These are phyloP conservation scores for Leptopilina myrica DNA, from an alignment of 2,888 invertebrate species.

Conservation along the genomic window DNA sequence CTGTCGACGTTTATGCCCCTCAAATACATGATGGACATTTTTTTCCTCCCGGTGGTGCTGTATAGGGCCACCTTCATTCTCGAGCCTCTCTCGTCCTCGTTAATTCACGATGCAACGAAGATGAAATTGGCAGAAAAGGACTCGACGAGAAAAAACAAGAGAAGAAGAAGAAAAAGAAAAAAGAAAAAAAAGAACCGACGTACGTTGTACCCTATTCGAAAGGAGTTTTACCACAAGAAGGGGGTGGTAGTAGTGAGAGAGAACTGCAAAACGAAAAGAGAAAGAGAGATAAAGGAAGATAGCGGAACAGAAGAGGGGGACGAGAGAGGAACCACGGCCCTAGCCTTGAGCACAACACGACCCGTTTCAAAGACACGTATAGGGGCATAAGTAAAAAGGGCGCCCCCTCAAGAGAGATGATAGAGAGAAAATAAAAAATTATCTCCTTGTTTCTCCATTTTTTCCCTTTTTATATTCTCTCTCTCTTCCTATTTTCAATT, in stretches of 20 bases:
- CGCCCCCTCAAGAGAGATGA: conserved; percentile 45
- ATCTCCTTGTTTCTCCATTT: no score
- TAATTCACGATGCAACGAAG: conserved; percentile 39
- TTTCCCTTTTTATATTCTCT: no score
- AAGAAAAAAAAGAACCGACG: conserved; percentile 5
- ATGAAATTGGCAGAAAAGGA: conserved; percentile 40
- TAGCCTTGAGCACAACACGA: conserved; percentile 70
- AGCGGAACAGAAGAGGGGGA: background rate
- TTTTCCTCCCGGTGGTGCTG: conserved; percentile 15
- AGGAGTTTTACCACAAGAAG: conserved; percentile 36
- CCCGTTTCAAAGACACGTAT: conserved; percentile 74
- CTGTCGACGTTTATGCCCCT: conserved; percentile 34
- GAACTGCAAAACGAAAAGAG: conserved; percentile 31
- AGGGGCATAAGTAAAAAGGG: conserved; percentile 64
- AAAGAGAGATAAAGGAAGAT: background rate
- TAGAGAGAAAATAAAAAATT: no score
- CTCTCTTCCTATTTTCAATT: no score
- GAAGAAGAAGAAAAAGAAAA: no score
- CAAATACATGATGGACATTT: conserved; percentile 10
- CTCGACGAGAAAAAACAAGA: background rate
- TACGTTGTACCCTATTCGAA: conserved; percentile 29
- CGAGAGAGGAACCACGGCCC: conserved; percentile 49
- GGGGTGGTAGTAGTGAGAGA: conserved; percentile 42
- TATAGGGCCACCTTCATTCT: conserved; percentile 3
- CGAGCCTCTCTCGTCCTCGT: conserved; percentile 24